Evolutionary conservation across 2,797 vertebrate species (phyloP).

Genomic region (Basileuterus tristriatus): DNA sequence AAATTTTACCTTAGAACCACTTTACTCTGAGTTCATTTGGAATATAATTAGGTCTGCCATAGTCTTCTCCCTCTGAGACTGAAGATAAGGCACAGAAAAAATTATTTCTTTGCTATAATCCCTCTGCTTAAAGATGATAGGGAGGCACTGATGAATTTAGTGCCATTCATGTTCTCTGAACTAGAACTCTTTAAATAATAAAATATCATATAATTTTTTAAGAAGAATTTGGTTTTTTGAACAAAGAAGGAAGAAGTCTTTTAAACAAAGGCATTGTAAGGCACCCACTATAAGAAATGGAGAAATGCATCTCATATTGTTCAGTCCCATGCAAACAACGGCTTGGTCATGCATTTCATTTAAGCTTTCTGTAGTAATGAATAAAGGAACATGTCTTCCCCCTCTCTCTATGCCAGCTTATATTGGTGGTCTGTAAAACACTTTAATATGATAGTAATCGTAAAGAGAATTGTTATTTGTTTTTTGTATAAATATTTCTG

Average conservation of each 20-base stretch:
- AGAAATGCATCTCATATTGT: background rate
- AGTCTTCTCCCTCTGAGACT: constrained; percentile 68
- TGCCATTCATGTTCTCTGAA: constrained; percentile 61
- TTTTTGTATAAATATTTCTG: background rate
- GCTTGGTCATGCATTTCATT: constrained; percentile 8
- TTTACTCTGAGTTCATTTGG: constrained; percentile 64
- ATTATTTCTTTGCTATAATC: constrained; percentile 71
- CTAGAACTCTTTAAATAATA: constrained; percentile 72
- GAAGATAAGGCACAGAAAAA: constrained; percentile 72
- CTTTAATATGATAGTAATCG: background rate
- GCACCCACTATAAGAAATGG: background rate
- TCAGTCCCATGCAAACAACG: background rate
- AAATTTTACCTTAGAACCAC: constrained; percentile 68
- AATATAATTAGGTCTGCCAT: constrained; percentile 73
- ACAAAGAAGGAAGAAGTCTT: constrained; percentile 20
- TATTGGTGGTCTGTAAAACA: background rate
- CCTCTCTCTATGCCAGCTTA: background rate
- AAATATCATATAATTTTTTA: constrained; percentile 61
- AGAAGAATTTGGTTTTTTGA: constrained; percentile 52
- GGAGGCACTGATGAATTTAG: constrained; percentile 72
- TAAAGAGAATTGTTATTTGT: background rate
- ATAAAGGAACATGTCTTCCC: constrained; percentile 10
- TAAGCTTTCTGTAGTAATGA: constrained; percentile 34
- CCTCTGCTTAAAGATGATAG: constrained; percentile 75
- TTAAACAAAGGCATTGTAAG: background rate